These are phyloP conservation scores for Tribolium madens DNA, from an alignment of 1,140 invertebrate genomes.

Conservation along the genomic window DNA sequence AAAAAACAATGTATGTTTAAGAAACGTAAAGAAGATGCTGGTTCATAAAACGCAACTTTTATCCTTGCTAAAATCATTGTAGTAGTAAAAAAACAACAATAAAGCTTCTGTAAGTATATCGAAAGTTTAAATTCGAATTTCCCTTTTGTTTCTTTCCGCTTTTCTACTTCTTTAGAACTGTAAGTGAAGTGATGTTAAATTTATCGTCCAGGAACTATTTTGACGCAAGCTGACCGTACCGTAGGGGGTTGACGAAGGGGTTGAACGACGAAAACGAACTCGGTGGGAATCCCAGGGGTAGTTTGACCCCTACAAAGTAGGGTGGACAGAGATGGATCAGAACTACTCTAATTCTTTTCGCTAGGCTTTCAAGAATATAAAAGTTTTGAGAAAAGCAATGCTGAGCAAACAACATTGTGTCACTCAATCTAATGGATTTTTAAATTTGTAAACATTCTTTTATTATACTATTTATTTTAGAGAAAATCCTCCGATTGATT, in stretches of 20 bases:
- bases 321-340: conserved; percentile 47
- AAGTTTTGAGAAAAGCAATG: conserved; percentile 46
- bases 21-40: not conserved
- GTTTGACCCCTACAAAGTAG: conserved; percentile 41
- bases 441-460: conserved; percentile 39
- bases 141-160: conserved; percentile 35
- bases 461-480: conserved; percentile 22
- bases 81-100: conserved; percentile 9
- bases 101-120: conserved; percentile 19
- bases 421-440: conserved; percentile 43
- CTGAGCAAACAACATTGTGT: conserved; percentile 33
- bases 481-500: not conserved
- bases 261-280: conserved; percentile 41
- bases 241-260: conserved; percentile 23
- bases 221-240: conserved; percentile 26
- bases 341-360: conserved; percentile 46
- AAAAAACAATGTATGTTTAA: not conserved
- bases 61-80: conserved; percentile 22
- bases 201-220: conserved; percentile 34
- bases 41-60: conserved; percentile 6
- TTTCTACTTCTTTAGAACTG: conserved; percentile 27
- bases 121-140: conserved; percentile 37
- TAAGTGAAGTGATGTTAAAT: conserved; percentile 24
- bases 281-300: conserved; percentile 41
- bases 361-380: conserved; percentile 42